phyloP scores from a whole-genome alignment of 2,113 vertebrate genomes.

The Gopherus evgoodei region DNA sequence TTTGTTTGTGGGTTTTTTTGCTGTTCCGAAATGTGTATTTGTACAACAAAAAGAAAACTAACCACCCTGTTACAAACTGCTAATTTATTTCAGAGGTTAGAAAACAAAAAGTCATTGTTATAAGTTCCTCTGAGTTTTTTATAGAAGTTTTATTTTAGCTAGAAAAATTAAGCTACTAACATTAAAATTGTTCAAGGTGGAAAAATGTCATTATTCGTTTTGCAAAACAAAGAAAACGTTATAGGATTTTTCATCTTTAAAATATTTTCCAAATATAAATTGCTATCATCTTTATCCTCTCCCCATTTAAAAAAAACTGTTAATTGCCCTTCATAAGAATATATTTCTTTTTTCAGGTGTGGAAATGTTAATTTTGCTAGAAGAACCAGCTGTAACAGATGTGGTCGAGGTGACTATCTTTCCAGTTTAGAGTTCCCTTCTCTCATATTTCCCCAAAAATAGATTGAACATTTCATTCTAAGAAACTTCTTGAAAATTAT shows the following conservation, averaged over 20 bases:
- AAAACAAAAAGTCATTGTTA: neutral
- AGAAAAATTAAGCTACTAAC: neutral
- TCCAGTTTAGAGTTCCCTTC: accelerated
- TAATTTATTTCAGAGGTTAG: neutral
- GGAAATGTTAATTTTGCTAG: conserved; percentile 98
- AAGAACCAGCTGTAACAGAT: conserved; percentile 97
- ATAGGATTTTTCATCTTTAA: neutral
- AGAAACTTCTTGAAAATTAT: neutral
- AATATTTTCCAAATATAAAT: accelerated
- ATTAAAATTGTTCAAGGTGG: neutral
- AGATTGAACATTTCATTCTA: too few species aligned
- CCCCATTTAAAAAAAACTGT: neutral
- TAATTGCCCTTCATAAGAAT: neutral
- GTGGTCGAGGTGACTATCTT: conserved; percentile 87
- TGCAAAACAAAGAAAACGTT: neutral
- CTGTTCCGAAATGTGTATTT: neutral
- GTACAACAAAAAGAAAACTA: neutral
- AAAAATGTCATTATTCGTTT: neutral
- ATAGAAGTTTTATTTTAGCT: neutral
- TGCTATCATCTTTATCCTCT: accelerated
- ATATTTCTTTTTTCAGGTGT: conserved; percentile 80
- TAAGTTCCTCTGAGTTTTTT: neutral
- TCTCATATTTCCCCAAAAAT: accelerated
- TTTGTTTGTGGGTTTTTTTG: neutral
- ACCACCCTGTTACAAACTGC: neutral